Conservation (phyloP, 2,797 vertebrate species). For the Sebastes matsubarae region DNA sequence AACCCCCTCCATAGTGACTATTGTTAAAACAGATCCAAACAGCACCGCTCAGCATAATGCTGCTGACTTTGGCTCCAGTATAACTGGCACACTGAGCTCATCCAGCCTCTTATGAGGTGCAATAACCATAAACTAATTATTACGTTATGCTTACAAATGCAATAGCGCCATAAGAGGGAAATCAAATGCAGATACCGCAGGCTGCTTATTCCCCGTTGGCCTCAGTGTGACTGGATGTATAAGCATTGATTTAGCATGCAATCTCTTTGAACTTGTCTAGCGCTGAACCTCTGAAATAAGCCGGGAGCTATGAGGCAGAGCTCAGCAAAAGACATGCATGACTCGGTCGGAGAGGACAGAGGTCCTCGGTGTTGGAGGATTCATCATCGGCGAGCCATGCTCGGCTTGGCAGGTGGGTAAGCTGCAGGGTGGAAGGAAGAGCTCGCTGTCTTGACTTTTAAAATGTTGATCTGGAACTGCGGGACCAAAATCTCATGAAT, state of each 20-base stretch:
- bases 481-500: neutral
- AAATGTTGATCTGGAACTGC: conserved; percentile 9
- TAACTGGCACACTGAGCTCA: conserved; percentile 51
- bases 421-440: neutral
- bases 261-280: conserved; percentile 12
- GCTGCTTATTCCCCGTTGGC: conserved; percentile 28
- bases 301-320: conserved; percentile 33
- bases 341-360: conserved; percentile 28
- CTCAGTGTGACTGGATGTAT: conserved; percentile 25
- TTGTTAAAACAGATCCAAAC: conserved; percentile 33
- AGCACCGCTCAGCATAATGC: conserved; percentile 44
- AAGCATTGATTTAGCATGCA: conserved; percentile 32
- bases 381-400: conserved; percentile 23
- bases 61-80: conserved; percentile 35
- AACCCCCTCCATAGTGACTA: conserved; percentile 8
- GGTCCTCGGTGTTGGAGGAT: conserved; percentile 27
- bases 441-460: conserved; percentile 23
- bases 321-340: conserved; percentile 54
- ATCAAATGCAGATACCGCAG: conserved; percentile 46
- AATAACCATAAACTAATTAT: conserved; percentile 59
- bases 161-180: conserved; percentile 27
- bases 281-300: conserved; percentile 41
- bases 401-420: conserved; percentile 9
- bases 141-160: conserved; percentile 56
- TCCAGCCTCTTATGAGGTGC: conserved; percentile 36